These are phyloP conservation scores for Tipula lateralis DNA, from an alignment of 2,888 invertebrate genomes.

Conservation along the genomic window DNA sequence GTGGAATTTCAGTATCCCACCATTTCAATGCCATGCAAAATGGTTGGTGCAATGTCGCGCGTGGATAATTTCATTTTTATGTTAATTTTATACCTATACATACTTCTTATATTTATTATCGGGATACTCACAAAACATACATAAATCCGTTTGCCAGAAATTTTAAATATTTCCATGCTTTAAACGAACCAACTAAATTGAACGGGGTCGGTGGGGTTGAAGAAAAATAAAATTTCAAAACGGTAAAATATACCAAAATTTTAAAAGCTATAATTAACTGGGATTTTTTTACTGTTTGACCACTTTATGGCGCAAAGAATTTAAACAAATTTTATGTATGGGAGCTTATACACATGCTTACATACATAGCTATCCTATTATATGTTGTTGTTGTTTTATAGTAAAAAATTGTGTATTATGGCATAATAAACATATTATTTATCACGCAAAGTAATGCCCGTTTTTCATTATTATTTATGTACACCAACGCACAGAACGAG, in stretches of 20 bases:
- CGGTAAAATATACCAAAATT: neutral
- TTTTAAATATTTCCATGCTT: neutral
- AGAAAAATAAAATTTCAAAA: neutral
- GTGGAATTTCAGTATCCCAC: neutral
- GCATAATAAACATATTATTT: neutral
- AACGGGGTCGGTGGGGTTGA: neutral
- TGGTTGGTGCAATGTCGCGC: neutral
- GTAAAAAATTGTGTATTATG: neutral
- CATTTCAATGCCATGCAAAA: neutral
- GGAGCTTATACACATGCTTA: neutral
- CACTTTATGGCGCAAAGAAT: neutral
- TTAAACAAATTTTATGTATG: neutral
- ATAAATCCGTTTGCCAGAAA: neutral
- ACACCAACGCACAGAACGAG: neutral
- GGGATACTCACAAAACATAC: neutral
- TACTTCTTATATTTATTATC: neutral
- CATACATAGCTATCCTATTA: neutral
- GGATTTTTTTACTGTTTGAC: conserved; percentile 4
- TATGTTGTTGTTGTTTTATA: neutral
- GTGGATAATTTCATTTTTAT: neutral
- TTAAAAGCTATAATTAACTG: conserved; percentile 16
- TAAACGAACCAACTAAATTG: neutral
- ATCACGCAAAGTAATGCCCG: neutral
- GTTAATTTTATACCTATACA: neutral
- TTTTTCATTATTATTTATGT: neutral